A percentile compares a stretch with the other conserved stretches of the same genome.
These are phyloP conservation scores for Pagetopsis macropterus DNA, from an alignment of 2,797 vertebrate species.

Conservation along the genomic window DNA sequence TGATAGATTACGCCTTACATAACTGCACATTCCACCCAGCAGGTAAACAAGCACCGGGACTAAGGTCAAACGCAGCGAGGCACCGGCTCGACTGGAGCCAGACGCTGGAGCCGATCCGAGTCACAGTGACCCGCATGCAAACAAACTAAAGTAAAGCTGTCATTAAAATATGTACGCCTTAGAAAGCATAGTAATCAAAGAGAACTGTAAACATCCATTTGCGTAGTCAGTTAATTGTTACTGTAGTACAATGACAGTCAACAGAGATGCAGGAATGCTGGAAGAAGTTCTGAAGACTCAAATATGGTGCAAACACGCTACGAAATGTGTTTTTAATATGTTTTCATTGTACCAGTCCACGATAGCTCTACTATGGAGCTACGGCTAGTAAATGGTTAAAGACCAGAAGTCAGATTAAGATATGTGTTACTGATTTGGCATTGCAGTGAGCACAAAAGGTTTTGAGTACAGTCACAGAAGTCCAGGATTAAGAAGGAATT, in stretches of 20 bases:
- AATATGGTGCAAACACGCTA: constrained; percentile 2
- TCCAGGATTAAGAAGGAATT: constrained; percentile 12
- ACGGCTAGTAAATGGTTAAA: constrained; percentile 7
- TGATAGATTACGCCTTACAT: constrained; percentile 72
- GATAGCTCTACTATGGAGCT: neutral
- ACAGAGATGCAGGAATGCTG: constrained; percentile 29
- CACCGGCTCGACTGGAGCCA: constrained; percentile 21
- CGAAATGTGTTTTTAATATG: neutral
- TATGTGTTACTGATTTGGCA: constrained; percentile 25
- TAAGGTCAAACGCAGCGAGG: constrained; percentile 51
- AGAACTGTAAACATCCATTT: constrained; percentile 44
- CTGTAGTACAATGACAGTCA: constrained; percentile 17
- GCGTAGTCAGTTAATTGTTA: constrained; percentile 28
- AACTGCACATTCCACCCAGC: constrained; percentile 65
- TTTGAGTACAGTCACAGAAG: constrained; percentile 7
- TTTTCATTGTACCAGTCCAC: neutral
- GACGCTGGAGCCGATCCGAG: constrained; percentile 25
- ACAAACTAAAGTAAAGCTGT: constrained; percentile 27
- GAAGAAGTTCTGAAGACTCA: constrained; percentile 12
- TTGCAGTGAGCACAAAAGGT: neutral
- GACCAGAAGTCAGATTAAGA: constrained; percentile 1
- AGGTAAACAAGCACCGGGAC: constrained; percentile 71
- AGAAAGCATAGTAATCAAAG: constrained; percentile 44
- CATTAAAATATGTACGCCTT: constrained; percentile 39
- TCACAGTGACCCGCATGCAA: constrained; percentile 45